Base-by-base conservation (phyloP, 1,140 invertebrate genomes). In the Anastrepha ludens region DNA sequence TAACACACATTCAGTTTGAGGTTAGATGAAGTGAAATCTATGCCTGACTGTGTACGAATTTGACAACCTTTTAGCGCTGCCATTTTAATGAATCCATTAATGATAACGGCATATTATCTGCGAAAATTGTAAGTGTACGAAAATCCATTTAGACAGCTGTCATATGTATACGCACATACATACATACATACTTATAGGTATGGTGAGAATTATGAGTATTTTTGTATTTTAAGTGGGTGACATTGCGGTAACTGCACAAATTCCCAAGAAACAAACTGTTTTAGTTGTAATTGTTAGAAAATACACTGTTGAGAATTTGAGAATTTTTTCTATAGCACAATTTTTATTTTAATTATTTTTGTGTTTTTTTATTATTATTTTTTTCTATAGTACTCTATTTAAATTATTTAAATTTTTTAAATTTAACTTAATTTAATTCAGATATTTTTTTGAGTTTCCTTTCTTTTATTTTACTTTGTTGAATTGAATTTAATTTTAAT, bases 61-160 rank as follows among this genome's bases (percentile, higher is more conserved):
- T 13, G 39, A 74, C 13, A 74, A 41, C 67, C 15, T 74, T 74
- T 74, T 9, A 7, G 41, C 13, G 15, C 17, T 17, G 39, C 13
- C 39, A 41, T 74, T 74, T 47, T 74, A 47, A 41, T 41, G 41
- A 74, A 5, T 74, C 67, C 41, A 74, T 74, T 44, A 74, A 74
- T 15, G 67, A 74, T 74, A 74, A 74, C 67, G 67, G 41, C 17
- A 74, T 74, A 44, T 74, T 74, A 74, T 74, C 67, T 47, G 67
- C 15, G 39, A 15, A 44, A 15, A 74, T 44, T 9, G 44, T 74
- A 74, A 39, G 29, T 29, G 9, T 67, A 67, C 64, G 7, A 29
- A 41, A 29, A 67, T 67, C 13, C 67, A 74, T 11, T 44, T 15
- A 58, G 7, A 29, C 20, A 65, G 9, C 3, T 67, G 29, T 13